Evolutionary conservation across 2,888 invertebrate genomes (phyloP).

Genomic region (Amphimallon solstitiale): DNA sequence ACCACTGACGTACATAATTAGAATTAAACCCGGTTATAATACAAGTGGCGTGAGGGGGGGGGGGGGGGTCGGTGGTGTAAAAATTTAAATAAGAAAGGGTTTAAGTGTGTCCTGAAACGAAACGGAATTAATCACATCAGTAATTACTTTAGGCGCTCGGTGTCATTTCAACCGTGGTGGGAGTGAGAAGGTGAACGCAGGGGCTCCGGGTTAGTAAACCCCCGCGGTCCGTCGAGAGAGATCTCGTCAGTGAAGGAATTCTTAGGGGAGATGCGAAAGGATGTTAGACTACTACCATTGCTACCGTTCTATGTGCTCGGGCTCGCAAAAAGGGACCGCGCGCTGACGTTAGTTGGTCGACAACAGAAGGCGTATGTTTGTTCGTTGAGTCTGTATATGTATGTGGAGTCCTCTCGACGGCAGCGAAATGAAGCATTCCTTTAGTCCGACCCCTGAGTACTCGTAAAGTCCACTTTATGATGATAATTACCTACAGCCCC

Average conservation of each 20-base stretch:
- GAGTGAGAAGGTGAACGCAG: not conserved
- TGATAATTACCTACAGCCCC: constrained; percentile 61
- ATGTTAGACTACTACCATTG: constrained; percentile 33
- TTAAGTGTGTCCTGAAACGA: constrained; percentile 58
- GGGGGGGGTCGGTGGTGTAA: constrained; percentile 43
- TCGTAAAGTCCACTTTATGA: constrained; percentile 66
- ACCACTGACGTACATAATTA: no score
- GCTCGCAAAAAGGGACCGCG: not conserved
- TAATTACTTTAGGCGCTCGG: constrained; percentile 61
- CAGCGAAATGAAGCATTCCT: constrained; percentile 61
- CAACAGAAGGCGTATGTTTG: constrained; percentile 53
- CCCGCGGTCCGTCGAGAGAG: constrained; percentile 54
- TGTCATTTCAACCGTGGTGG: not conserved
- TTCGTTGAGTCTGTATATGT: constrained; percentile 46
- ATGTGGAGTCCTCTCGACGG: constrained; percentile 33
- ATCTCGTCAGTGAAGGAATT: constrained; percentile 9
- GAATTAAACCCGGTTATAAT: constrained; percentile 11
- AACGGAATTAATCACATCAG: constrained; percentile 59
- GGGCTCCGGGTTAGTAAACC: no score
- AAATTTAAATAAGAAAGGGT: constrained; percentile 51
- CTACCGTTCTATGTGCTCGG: constrained; percentile 10
- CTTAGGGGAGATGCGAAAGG: constrained; percentile 40
- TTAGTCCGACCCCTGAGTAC: constrained; percentile 57
- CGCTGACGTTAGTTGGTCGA: constrained; percentile 43
- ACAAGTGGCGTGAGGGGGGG: not conserved